Percentiles rank a stretch among this genome's conserved stretches.
Evolutionary conservation across 2,888 invertebrate species (phyloP).

Genomic region (Hydraecia micacea): DNA sequence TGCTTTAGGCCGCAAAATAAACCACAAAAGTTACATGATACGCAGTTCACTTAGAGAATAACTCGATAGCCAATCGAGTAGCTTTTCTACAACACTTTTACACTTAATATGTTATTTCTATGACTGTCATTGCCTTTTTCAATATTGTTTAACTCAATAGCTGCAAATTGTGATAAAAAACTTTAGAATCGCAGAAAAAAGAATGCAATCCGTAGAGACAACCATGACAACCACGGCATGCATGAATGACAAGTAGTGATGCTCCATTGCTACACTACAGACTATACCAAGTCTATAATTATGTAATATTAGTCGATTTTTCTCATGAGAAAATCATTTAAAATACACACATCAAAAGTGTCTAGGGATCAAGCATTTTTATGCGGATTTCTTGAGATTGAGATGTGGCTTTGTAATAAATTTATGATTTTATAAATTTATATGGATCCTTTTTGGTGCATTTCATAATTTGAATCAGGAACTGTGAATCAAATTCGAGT

Average conservation of each 20-base stretch:
- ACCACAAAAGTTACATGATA: slow-evolving; percentile 87
- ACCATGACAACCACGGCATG: slow-evolving; percentile 62
- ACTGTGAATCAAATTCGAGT: too few species aligned
- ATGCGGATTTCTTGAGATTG: too few species aligned
- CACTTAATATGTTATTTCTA: slow-evolving; percentile 55
- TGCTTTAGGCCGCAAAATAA: slow-evolving; percentile 82
- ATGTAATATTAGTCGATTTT: slow-evolving; percentile 40
- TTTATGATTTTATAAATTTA: too few species aligned
- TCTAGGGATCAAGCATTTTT: too few species aligned
- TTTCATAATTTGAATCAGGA: too few species aligned
- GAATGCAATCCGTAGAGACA: slow-evolving; percentile 71
- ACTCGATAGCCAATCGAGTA: slow-evolving; percentile 74
- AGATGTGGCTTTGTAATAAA: too few species aligned
- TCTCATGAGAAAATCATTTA: background rate
- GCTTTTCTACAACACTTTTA: slow-evolving; percentile 62
- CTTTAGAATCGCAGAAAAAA: slow-evolving; percentile 65
- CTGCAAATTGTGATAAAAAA: slow-evolving; percentile 42
- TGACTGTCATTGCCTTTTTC: slow-evolving; percentile 58
- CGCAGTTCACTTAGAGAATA: slow-evolving; percentile 76
- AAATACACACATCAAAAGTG: too few species aligned
- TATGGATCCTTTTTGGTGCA: too few species aligned
- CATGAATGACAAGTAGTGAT: slow-evolving; percentile 68
- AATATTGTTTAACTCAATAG: slow-evolving; percentile 67
- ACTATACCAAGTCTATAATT: background rate
- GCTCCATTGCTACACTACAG: background rate